Evolutionary conservation across 2,113 vertebrate genomes (phyloP), one percentile per base, ranked within the genome.

Genomic region (Aegotheles bennettii): DNA sequence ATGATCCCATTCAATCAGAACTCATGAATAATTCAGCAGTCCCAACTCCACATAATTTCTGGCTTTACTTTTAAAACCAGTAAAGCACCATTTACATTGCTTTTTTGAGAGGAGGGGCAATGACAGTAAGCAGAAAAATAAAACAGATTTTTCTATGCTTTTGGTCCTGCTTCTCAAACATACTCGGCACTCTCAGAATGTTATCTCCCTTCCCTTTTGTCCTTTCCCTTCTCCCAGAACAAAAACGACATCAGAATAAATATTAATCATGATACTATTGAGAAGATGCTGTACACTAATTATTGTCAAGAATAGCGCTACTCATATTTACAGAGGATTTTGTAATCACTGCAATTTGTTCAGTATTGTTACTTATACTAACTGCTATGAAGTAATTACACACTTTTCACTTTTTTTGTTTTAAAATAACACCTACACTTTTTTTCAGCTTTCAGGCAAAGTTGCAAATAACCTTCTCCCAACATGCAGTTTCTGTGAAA

Each of bases 1-100:
- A 98, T 98, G 97, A 98, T 98, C 96, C 96, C 89, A 98, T 98
- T 98, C 98, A 98, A 98, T 98, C 97, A 98, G 97, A 98, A 97
- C 33, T 93, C 94, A 98, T 98, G 97, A 98, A 98, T 98, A 97
- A 98, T 98, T 97, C 97, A 98, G 57, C 57, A 98, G 95, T 96
- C 94, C 94, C 96, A 98, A 97, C 97, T 98, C 97, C 96, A 97
- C 94, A 87, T 98, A 97, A 98, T 98, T 98, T 97, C 96, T 97
- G 89, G 78, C 92, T 97, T 95, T 97, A 98, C 98, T 98, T 97
- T 98, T 97, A 95, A 97, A 97, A 97, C 95, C 91, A 97, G 97
- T 96, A 96, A 96, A 97, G 94, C 93, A 96, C 78, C 69, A 96
- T 98, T 97, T 97, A 78, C 96, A 97, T 94, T 93, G 95, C 96